Conservation (phyloP, 2,113 vertebrate genomes). For the Pollimyrus isidori region DNA sequence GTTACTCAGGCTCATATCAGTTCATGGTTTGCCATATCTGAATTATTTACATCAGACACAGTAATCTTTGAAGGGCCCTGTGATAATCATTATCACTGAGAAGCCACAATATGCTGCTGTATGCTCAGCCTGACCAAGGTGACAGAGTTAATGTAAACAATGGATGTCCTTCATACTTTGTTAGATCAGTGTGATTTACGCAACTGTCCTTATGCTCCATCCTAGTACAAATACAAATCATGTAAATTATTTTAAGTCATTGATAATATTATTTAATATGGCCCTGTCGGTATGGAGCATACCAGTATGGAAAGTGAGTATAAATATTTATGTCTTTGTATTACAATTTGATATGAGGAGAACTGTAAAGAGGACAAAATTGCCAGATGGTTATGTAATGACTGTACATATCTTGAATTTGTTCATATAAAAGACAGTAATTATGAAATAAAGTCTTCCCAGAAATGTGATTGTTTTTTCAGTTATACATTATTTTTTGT, state of each 20-base stretch:
- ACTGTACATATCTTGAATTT: constrained; percentile 7
- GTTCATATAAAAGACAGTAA: neutral
- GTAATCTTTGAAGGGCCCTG: neutral
- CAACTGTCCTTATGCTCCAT: neutral
- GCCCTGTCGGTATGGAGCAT: neutral
- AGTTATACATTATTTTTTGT: neutral
- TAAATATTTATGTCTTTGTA: neutral
- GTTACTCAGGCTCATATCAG: neutral
- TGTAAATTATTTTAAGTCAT: neutral
- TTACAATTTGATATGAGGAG: neutral
- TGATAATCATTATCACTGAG: neutral
- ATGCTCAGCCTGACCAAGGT: neutral
- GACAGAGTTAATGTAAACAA: neutral
- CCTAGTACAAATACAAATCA: neutral
- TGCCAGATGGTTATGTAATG: neutral
- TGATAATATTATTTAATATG: neutral
- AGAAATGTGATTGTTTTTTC: neutral
- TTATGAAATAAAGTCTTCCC: constrained; percentile 11
- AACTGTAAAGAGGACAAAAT: neutral
- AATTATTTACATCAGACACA: neutral
- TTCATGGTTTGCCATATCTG: neutral
- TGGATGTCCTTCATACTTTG: neutral
- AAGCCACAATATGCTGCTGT: neutral
- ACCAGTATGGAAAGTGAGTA: neutral
- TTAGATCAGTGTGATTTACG: neutral